Base-by-base conservation (phyloP, 2,888 invertebrate species). In the Epinotia nisella region DNA sequence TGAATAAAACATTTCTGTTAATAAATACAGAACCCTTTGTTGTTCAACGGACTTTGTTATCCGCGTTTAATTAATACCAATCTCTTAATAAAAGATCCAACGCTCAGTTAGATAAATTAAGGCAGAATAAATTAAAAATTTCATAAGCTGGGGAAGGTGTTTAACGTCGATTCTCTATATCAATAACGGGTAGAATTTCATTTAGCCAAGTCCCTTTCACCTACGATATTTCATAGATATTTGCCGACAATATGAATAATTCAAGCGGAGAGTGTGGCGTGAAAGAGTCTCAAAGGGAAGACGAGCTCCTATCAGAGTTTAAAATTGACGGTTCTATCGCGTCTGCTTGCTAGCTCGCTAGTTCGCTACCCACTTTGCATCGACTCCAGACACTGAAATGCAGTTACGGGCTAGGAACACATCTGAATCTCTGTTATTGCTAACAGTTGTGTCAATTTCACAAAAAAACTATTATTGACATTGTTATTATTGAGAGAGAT, bases 251-350 rank as follows among this genome's bases (percentile, higher is more conserved):
- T 84, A 91, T 91, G 90, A 91, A 91, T 91, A 89, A 92, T 91
- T 90, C 90, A 91, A 82, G 82, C 80, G 75, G 59, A 85, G 84
- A 85, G 85, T 84, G 87, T 84, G 85, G 87, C 83, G 86, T 82
- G 87, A 89, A 88, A 89, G 82, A 88, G 87, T 85, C 88, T 89
- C 90, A 90, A 91, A 91, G 90, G 89, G 84, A 89, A 88, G 87
- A 86, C 87, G 85, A 84, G 83, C 84, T 83, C 82, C 87, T 87
- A 87, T 87, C 81, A 85, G 83, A 86, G 86, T 87, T 88, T 87
- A 87, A 89, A 90, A 90, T 89, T 87, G 88, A 86, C 83, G 83
- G 77, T 78, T 82, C 79, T 82, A 79, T 83, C 81, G 75, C 75
- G 75, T 75, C 66, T 71, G 39, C 72, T 62, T 21, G 62, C 49